A percentile compares a stretch with the other conserved stretches of the same genome.
Conservation (phyloP, 2,888 invertebrate species). For the Strigamia crassipes region DNA sequence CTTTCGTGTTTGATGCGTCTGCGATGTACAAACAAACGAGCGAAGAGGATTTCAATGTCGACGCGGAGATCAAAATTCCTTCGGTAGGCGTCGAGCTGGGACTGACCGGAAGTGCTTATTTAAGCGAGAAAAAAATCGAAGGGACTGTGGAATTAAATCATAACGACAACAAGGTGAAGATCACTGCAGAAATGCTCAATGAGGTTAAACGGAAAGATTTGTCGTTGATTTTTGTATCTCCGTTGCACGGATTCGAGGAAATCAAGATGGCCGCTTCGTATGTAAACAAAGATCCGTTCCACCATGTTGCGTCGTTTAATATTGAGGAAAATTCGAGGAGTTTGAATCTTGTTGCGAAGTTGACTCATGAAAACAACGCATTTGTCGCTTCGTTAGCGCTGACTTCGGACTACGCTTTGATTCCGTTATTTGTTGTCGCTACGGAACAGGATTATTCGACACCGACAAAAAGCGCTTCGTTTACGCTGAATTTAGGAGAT, state of each 20-base stretch:
- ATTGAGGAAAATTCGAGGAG: background rate
- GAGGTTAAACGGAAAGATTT: background rate
- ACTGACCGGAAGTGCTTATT: background rate
- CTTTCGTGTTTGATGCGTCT: background rate
- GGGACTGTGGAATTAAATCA: background rate
- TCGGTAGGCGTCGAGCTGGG: background rate
- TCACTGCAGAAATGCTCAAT: background rate
- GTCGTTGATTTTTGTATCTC: background rate
- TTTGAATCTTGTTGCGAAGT: background rate
- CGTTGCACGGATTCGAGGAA: background rate
- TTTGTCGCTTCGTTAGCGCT: background rate
- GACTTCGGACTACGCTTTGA: background rate
- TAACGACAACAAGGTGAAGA: background rate
- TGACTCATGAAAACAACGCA: background rate
- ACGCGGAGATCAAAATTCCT: background rate
- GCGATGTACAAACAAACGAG: background rate
- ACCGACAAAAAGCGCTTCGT: background rate
- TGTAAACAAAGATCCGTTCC: background rate
- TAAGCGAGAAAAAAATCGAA: background rate
- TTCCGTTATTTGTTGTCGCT: background rate
- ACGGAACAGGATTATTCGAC: background rate
- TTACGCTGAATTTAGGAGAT: background rate
- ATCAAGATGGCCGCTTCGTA: background rate
- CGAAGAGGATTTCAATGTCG: background rate
- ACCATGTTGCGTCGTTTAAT: background rate